Evolutionary conservation across 2,888 invertebrate genomes (phyloP), one percentile per base, ranked within the genome.

Genomic region (Lacanobia oleracea): DNA sequence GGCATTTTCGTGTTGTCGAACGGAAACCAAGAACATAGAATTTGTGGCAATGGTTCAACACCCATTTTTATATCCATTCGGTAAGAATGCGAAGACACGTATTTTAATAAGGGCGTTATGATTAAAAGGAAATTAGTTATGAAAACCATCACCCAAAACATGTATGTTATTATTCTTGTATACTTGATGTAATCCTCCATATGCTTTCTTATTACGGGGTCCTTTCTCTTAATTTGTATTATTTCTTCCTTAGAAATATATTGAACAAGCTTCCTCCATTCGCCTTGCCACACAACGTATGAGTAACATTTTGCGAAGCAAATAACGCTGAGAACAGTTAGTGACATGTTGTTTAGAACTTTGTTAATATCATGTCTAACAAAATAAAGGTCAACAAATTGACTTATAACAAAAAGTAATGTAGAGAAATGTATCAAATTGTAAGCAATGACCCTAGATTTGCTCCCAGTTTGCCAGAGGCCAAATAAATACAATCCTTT

Each of bases 1-100:
- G 93, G 91, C 85, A 90, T 88, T 68, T 87, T 88, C 1, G 82
- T 88, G 50, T 90, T 89, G 77, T 94, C 89, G 74, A 94, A 93
- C 0, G 95, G 94, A 71, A 93, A 92, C 94, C 94, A 94, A 2
- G 92, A 91, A 77, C 82, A 87, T 45, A 94, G 59, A 57, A 94
- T 92, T 72, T 91, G 91, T 0, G 94, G 93, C 40, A 90, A 87
- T 0, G 91, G 87, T 51, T 92, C 91, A 4, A 77, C 76, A 0
- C 90, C 92, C n/a, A 83, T 81, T 14, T 61, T 73, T 43, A 93
- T 83, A 16, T 88, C 82, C n/a, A 89, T 81, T 0, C 90, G 87
- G 70, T 92, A 93, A 6, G 71, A 79, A 16, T 83, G 48, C 0
- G 88, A 82, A 1, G 89, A 86, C 0, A 86, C 33, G 64, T 88